A percentile compares a stretch with the other conserved stretches of the same genome.
These are phyloP conservation scores for Hydrotaea cyrtoneurina DNA, from an alignment of 2,888 invertebrate genomes.

Conservation along the genomic window DNA sequence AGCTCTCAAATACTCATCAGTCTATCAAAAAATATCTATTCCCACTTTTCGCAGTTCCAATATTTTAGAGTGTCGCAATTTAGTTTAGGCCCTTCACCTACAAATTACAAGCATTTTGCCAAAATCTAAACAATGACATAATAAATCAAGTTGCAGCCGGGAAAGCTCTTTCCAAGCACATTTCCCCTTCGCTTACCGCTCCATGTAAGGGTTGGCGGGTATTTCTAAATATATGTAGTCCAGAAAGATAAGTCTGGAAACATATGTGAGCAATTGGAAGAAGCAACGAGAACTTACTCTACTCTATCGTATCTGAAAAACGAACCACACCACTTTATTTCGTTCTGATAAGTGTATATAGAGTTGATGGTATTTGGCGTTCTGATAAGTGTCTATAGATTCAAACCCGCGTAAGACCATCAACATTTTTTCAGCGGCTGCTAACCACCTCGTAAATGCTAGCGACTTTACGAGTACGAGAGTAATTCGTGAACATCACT, in stretches of 20 bases:
- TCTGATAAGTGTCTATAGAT: slow-evolving; percentile 10
- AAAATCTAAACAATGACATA: slow-evolving; percentile 12
- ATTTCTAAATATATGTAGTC: background rate
- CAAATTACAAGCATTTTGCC: background rate
- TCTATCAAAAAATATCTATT: no score
- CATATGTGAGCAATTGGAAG: background rate
- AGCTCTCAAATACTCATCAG: no score
- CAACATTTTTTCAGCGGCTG: no score
- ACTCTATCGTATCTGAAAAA: background rate
- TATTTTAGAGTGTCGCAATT: slow-evolving; percentile 16
- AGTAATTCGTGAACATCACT: no score
- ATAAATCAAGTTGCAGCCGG: background rate
- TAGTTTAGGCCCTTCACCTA: slow-evolving; percentile 6
- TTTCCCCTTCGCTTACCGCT: background rate
- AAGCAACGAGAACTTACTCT: background rate
- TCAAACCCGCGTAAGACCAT: no score
- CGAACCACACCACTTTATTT: background rate
- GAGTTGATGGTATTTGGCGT: no score
- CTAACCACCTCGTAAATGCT: no score
- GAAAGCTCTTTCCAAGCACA: background rate
- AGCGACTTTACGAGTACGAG: no score
- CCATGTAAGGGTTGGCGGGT: background rate
- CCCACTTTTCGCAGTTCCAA: no score
- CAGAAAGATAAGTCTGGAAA: background rate
- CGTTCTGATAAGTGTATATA: no score